These are phyloP conservation scores for Sus scrofa DNA, from an alignment of 2,113 vertebrate species.

Conservation along the genomic window T2T-Sscrofa CM000814.6:100050001-100050500, in stretches of 20 bases:
- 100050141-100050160: constrained; percentile 22
- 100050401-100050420: background rate
- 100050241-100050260: background rate
- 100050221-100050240: background rate
- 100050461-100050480: background rate
- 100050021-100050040: background rate
- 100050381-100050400: background rate
- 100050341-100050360: constrained; percentile 20
- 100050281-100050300: background rate
- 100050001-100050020: constrained; percentile 20
- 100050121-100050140: background rate
- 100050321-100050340: constrained; percentile 7
- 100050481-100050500: background rate
- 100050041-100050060: background rate
- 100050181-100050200: background rate
- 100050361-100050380: background rate
- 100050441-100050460: background rate
- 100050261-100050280: constrained; percentile 19
- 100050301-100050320: constrained; percentile 31
- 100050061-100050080: constrained; percentile 33
- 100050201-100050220: constrained; percentile 1
- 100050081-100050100: background rate
- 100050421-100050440: background rate
- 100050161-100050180: background rate
- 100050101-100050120: background rate